Evolutionary conservation across 2,113 vertebrate species (phyloP).

Genomic region (Columba janthina): DNA sequence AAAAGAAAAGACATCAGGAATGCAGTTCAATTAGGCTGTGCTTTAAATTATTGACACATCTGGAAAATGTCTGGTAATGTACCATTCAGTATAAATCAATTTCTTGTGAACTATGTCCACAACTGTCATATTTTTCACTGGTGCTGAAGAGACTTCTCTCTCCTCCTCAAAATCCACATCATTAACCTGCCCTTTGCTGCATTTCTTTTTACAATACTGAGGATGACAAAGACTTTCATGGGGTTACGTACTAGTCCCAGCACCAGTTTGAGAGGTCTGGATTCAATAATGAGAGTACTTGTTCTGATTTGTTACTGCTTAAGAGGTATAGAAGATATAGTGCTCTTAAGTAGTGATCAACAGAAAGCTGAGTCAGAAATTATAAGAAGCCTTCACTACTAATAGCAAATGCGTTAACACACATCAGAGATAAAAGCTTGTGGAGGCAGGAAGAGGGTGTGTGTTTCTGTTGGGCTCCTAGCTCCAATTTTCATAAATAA

Average conservation of each 20-base stretch:
- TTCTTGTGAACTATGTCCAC: background rate
- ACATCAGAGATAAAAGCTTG: background rate
- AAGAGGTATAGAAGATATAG: background rate
- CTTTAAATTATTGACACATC: background rate
- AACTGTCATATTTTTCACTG: background rate
- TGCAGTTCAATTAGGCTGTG: background rate
- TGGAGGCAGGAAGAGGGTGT: background rate
- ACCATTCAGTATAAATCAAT: background rate
- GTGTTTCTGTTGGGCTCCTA: background rate
- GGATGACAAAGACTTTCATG: constrained; percentile 65
- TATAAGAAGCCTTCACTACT: background rate
- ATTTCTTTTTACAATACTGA: constrained; percentile 9
- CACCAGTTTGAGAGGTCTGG: background rate
- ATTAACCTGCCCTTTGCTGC: background rate
- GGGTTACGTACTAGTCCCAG: constrained; percentile 61
- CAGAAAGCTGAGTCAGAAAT: background rate
- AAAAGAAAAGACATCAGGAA: background rate
- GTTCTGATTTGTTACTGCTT: background rate
- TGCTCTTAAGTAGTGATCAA: background rate
- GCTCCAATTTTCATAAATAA: background rate
- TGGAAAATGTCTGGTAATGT: background rate
- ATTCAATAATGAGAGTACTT: background rate
- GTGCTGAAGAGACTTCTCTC: background rate
- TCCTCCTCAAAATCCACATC: background rate
- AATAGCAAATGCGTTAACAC: background rate